A percentile compares a stretch with the other conserved stretches of the same genome.
Evolutionary conservation across 2,888 invertebrate genomes (phyloP).

Genomic region (Panorpa germanica): DNA sequence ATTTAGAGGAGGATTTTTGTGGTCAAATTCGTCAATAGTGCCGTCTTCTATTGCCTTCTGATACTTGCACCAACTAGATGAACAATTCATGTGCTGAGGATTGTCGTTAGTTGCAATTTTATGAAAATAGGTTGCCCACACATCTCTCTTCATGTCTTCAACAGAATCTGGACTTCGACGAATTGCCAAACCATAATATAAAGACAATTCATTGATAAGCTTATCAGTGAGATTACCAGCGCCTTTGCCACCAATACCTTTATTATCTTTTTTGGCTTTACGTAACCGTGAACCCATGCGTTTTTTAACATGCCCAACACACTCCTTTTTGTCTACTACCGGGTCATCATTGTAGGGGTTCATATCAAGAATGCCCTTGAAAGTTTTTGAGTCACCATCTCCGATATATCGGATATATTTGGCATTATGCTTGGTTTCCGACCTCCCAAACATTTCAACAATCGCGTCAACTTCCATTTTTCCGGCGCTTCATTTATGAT

Average conservation of each 20-base stretch:
- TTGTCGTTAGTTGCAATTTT: constrained; percentile 16
- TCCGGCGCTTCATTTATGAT: constrained; percentile 11
- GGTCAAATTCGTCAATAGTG: constrained; percentile 6
- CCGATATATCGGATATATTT: constrained; percentile 11
- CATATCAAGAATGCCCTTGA: constrained; percentile 7
- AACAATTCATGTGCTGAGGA: constrained; percentile 16
- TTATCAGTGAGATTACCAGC: constrained; percentile 16
- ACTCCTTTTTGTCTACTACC: constrained; percentile 9
- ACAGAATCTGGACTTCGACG: constrained; percentile 15
- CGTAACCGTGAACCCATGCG: no score
- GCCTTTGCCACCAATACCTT: no score
- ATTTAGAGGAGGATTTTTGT: constrained; percentile 8
- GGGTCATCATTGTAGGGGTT: constrained; percentile 9
- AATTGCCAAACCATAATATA: constrained; percentile 18
- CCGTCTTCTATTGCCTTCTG: constrained; percentile 10
- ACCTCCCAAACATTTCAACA: constrained; percentile 11
- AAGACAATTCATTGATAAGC: constrained; percentile 16
- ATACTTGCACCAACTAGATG: constrained; percentile 13
- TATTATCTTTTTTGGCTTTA: no score
- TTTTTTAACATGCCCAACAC: no score
- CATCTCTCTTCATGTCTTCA: constrained; percentile 15
- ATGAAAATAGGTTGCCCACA: constrained; percentile 17
- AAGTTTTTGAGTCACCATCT: constrained; percentile 11
- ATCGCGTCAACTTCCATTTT: constrained; percentile 11
- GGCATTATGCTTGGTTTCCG: constrained; percentile 9